Base-by-base conservation (phyloP, 2,888 invertebrate species). In the Phytoseiulus persimilis region DNA sequence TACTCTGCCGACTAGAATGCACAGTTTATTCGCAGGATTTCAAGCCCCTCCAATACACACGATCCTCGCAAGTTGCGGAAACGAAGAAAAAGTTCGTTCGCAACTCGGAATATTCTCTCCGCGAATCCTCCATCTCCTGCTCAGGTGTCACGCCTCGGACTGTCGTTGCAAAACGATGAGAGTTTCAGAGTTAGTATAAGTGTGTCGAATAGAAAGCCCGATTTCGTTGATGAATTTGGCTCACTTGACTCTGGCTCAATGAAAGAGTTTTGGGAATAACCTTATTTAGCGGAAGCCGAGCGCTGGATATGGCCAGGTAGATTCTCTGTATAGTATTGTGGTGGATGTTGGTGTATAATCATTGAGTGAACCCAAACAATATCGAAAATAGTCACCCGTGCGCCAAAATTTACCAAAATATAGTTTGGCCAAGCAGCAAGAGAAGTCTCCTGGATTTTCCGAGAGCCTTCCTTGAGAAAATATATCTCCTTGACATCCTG, bases 1-100 rank as follows among this genome's bases (percentile, higher is more conserved):
- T 65, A 65, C 65, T 65, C 65, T 65, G 65, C 65, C 65, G 65
- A 65, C 65, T 65, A 65, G 65, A 65, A 65, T 65, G 65, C 65
- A 65, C 65, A 65, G 65, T 28, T 65, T 65, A 11, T 65, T 65
- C 65, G 65, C 28, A 23, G 65, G 28, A 65, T 23, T 65, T 28
- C 65, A 65, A 65, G 65, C 65, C 18, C 14, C 18, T 65, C 65
- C 65, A 65, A 28, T 28, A 3, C 65, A 14, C 14, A 65, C 65
- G 65, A 23, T 65, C 28, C 65, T 65, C 65, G 65, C 65, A 65
- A 23, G 65, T 65, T 28, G 65, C 65, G 18, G 28, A 1, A 65
- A 65, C 28, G 39, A 39, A 39, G 3, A 39, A 39, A 39, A 39
- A 39, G 39, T 39, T 39, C 39, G 39, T 39, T 39, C 9, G 39